Evolutionary conservation across 2,797 vertebrate genomes (phyloP).

Genomic region (Uromys caudimaculatus): DNA sequence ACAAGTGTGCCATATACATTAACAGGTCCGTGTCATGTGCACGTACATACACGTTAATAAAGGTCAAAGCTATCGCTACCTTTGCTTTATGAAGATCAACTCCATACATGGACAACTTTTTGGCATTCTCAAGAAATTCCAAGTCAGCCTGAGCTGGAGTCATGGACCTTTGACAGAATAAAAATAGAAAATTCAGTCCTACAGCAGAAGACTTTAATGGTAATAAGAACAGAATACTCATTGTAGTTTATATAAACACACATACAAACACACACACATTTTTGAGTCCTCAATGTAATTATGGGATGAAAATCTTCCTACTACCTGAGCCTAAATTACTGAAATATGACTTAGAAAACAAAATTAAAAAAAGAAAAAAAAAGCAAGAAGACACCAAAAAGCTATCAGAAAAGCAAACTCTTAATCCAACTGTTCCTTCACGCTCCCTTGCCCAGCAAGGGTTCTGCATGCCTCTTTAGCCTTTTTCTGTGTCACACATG

Average conservation of each 20-base stretch:
- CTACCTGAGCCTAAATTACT: slow-evolving; percentile 37
- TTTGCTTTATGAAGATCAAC: slow-evolving; percentile 98
- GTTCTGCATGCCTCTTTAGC: neutral
- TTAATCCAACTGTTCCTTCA: slow-evolving; percentile 17
- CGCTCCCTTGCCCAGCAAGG: neutral
- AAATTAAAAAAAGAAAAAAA: slow-evolving; percentile 31
- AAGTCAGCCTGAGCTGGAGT: slow-evolving; percentile 97
- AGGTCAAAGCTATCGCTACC: slow-evolving; percentile 86
- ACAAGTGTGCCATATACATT: neutral
- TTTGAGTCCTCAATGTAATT: slow-evolving; percentile 54
- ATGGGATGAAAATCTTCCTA: slow-evolving; percentile 37
- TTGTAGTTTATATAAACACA: neutral
- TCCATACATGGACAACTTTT: slow-evolving; percentile 99
- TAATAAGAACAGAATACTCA: slow-evolving; percentile 32
- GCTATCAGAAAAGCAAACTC: neutral
- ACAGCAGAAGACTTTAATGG: slow-evolving; percentile 10
- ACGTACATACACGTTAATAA: slow-evolving; percentile 9
- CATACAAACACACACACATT: neutral
- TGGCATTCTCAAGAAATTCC: slow-evolving; percentile 99
- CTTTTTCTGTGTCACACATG: slow-evolving; percentile 16
- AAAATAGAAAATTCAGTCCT: slow-evolving; percentile 65
- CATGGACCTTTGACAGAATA: slow-evolving; percentile 91
- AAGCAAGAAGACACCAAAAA: slow-evolving; percentile 60
- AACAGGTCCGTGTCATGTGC: neutral
- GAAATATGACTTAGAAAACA: slow-evolving; percentile 45